A percentile compares a stretch with the other conserved stretches of the same genome.
These are phyloP conservation scores for Ochotona princeps DNA, from an alignment of 2,113 vertebrate genomes.

Conservation along the genomic window DNA sequence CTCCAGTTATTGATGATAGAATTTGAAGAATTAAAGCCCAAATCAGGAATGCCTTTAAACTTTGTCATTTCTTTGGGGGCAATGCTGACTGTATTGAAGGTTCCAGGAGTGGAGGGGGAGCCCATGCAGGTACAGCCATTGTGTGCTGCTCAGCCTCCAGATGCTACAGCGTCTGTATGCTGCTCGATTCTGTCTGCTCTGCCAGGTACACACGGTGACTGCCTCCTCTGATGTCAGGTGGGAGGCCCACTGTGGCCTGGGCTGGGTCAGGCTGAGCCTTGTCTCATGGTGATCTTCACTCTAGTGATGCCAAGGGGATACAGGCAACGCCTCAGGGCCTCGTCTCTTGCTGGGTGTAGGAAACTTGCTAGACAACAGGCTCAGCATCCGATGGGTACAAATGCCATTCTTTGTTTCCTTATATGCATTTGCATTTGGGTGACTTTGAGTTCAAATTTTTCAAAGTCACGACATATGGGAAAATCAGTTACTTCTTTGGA, in stretches of 20 bases:
- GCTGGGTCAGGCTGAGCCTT: fast-evolving
- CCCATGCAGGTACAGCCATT: neutral
- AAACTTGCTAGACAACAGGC: neutral
- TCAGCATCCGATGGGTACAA: neutral
- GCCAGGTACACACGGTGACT: neutral
- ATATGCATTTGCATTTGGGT: neutral
- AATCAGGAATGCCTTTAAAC: neutral
- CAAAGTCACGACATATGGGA: neutral
- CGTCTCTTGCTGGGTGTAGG: neutral
- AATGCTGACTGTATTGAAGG: neutral
- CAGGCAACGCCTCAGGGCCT: neutral
- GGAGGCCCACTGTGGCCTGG: neutral
- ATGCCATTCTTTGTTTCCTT: neutral
- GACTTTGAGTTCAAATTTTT: neutral
- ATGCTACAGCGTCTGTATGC: neutral
- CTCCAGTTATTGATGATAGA: neutral
- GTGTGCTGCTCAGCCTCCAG: neutral
- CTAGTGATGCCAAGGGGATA: neutral
- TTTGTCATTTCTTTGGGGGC: neutral
- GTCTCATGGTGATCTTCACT: neutral
- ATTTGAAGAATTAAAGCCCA: neutral
- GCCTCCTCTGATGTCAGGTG: fast-evolving
- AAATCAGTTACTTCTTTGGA: neutral
- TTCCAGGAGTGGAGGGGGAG: neutral
- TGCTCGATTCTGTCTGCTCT: neutral